Percentiles rank a stretch among this genome's conserved stretches.
Conservation (phyloP, 2,113 vertebrate genomes). For the Pyxicephalus adspersus region DNA sequence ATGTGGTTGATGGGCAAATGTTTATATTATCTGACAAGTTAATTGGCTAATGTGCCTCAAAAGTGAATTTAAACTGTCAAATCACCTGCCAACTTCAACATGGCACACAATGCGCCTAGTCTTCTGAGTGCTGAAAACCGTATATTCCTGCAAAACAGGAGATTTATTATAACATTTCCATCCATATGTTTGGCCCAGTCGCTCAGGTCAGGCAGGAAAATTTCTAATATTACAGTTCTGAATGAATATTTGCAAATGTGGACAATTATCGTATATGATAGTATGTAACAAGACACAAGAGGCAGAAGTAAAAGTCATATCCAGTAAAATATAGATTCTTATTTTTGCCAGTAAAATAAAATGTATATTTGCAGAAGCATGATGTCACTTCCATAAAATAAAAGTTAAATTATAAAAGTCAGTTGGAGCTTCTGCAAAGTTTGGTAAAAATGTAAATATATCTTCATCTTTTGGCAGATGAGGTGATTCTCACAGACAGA, state of each 20-base stretch:
- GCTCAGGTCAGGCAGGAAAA: neutral
- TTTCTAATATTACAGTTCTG: neutral
- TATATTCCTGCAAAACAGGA: neutral
- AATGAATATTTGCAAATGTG: neutral
- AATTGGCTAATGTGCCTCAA: conserved; percentile 28
- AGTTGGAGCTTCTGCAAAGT: too few species aligned
- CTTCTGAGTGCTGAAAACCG: neutral
- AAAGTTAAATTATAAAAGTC: too few species aligned
- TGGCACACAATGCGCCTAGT: conserved; percentile 27
- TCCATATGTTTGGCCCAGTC: neutral
- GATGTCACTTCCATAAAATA: too few species aligned
- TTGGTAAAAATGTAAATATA: too few species aligned
- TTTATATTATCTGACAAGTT: conserved; percentile 14
- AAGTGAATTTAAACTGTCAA: conserved; percentile 33
- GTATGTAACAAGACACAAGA: neutral
- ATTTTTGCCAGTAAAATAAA: too few species aligned
- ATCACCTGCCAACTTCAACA: conserved; percentile 24
- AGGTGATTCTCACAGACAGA: too few species aligned
- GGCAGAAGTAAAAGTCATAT: too few species aligned
- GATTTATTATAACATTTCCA: neutral
- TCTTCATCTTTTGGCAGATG: too few species aligned
- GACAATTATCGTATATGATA: neutral
- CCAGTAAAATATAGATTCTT: too few species aligned
- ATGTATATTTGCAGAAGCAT: too few species aligned
- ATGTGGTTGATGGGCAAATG: conserved; percentile 35